A percentile compares a stretch with the other conserved stretches of the same genome.
Conservation (phyloP, 1,140 invertebrate species). For the Cataglyphis hispanica region DNA sequence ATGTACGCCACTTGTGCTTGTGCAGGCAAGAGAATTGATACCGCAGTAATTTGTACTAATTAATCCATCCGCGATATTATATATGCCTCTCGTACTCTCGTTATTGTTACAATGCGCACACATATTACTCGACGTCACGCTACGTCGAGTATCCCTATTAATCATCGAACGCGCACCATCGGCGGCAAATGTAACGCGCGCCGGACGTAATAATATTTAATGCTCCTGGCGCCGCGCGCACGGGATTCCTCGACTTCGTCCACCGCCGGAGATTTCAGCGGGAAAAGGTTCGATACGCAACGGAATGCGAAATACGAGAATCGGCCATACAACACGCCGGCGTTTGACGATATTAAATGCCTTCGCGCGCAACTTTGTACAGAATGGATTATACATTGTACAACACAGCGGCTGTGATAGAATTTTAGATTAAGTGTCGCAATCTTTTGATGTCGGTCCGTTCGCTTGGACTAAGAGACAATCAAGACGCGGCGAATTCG, state of each 20-base stretch:
- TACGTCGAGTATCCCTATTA: slow-evolving; percentile 59
- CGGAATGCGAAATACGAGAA: slow-evolving; percentile 5
- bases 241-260: slow-evolving; percentile 22
- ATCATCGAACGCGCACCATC: slow-evolving; percentile 45
- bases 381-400: slow-evolving; percentile 57
- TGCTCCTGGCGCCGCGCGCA: slow-evolving; percentile 43
- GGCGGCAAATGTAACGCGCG: slow-evolving; percentile 29
- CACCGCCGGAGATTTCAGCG: background rate
- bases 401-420: slow-evolving; percentile 54
- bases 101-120: slow-evolving; percentile 57
- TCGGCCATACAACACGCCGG: slow-evolving; percentile 4
- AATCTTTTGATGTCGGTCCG: background rate
- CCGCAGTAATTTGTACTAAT: slow-evolving; percentile 64
- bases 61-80: slow-evolving; percentile 52
- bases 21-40: slow-evolving; percentile 52
- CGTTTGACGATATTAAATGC: slow-evolving; percentile 46
- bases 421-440: slow-evolving; percentile 59
- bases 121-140: slow-evolving; percentile 59
- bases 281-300: background rate
- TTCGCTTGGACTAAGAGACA: slow-evolving; percentile 2
- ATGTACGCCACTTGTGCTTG: too few relatives aligned
- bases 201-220: slow-evolving; percentile 48
- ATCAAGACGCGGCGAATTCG: slow-evolving; percentile 25
- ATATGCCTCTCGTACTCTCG: slow-evolving; percentile 41
- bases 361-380: slow-evolving; percentile 37